A percentile compares a stretch with the other conserved stretches of the same genome.
Conservation (phyloP, 1,140 invertebrate genomes). For the Steinernema khuongi region DNA sequence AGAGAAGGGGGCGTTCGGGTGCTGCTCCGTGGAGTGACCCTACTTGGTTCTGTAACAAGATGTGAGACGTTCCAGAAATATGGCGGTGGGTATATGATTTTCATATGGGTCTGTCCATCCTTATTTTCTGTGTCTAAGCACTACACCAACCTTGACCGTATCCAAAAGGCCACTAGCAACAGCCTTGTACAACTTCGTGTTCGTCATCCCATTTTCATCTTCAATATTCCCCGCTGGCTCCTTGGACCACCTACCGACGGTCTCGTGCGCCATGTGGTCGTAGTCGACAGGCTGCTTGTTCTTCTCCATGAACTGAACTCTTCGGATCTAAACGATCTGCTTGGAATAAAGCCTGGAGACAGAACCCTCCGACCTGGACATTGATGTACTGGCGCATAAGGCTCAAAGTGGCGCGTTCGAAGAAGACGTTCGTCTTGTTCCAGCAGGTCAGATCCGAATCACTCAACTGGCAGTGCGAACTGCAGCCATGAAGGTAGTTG, state of each 20-base stretch:
- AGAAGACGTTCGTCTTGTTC: conserved; percentile 8
- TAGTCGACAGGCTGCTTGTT: neutral
- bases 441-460: neutral
- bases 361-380: neutral
- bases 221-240: neutral
- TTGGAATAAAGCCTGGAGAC: neutral
- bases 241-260: neutral
- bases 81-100: neutral
- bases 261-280: neutral
- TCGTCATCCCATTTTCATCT: neutral
- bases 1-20: neutral
- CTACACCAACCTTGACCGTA: neutral
- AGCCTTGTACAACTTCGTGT: neutral
- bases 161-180: neutral
- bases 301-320: conserved; percentile 3
- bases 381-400: neutral
- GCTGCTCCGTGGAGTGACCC: neutral
- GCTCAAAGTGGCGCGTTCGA: neutral
- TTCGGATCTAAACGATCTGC: neutral
- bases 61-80: neutral
- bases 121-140: neutral
- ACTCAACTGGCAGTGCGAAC: neutral
- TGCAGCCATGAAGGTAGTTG: neutral
- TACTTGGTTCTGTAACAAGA: neutral
- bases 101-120: no score